Conservation (phyloP, 2,113 vertebrate genomes). For the Pholis gunnellus region DNA sequence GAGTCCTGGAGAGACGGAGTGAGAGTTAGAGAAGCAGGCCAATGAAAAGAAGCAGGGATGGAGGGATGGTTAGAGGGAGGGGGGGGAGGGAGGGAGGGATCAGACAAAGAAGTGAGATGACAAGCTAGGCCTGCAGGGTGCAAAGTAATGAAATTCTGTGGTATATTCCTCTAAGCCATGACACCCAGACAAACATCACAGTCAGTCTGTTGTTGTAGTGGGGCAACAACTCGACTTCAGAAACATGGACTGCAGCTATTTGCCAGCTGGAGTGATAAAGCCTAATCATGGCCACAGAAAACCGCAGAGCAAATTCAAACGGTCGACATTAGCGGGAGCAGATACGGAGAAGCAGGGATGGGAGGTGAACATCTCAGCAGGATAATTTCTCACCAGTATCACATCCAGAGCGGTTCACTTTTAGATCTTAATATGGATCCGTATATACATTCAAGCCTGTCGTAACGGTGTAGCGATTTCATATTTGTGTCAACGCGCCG, state of each 20-base stretch:
- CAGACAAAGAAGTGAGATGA: constrained; percentile 81
- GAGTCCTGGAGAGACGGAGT: constrained; percentile 67
- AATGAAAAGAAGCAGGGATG: constrained; percentile 61
- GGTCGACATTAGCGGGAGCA: constrained; percentile 51
- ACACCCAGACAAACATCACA: constrained; percentile 80
- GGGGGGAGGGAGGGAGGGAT: constrained; percentile 64
- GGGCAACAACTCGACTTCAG: constrained; percentile 72
- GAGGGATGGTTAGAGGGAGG: constrained; percentile 68
- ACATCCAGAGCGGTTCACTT: constrained; percentile 42
- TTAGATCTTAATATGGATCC: constrained; percentile 44
- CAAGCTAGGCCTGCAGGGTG: constrained; percentile 73
- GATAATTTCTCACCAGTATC: constrained; percentile 41
- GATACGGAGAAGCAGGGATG: constrained; percentile 39
- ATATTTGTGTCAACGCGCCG: not conserved
- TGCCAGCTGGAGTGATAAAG: constrained; percentile 76
- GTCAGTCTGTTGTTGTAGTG: constrained; percentile 67
- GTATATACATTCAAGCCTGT: constrained; percentile 18
- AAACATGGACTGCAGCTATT: constrained; percentile 78
- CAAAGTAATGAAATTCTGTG: constrained; percentile 78
- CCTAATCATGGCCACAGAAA: constrained; percentile 60
- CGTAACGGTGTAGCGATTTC: constrained; percentile 27
- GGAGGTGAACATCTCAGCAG: constrained; percentile 49
- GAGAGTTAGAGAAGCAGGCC: constrained; percentile 58
- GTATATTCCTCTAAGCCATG: constrained; percentile 73
- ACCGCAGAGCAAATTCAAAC: constrained; percentile 50